These are phyloP conservation scores for Lasiurus borealis DNA, from an alignment of 2,113 vertebrate genomes.

Conservation along the genomic window DNA sequence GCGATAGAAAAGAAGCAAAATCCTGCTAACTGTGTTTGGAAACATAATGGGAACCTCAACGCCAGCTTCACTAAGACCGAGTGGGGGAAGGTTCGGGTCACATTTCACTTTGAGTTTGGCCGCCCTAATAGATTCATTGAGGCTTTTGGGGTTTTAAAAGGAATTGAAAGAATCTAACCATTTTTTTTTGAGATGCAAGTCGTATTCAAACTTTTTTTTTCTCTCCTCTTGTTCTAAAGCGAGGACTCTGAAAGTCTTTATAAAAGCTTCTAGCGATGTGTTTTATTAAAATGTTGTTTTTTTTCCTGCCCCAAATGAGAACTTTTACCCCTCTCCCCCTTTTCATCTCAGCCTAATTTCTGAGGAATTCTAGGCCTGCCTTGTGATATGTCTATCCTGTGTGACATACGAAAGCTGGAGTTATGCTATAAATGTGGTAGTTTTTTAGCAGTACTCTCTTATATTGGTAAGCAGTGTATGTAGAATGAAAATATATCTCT, in stretches of 20 bases:
- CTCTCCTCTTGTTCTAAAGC: not conserved
- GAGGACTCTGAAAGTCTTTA: not conserved
- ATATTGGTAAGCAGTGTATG: accelerated
- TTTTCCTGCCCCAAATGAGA: not conserved
- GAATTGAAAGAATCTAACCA: not conserved
- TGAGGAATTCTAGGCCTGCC: not conserved
- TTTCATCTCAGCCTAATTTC: not conserved
- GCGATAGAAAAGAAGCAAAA: not conserved
- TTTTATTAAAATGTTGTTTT: not conserved
- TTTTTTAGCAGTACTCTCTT: not conserved
- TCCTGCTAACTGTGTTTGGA: not conserved
- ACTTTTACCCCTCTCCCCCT: not conserved
- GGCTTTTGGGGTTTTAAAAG: not conserved
- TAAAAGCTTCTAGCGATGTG: not conserved
- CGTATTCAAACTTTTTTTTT: too few relatives aligned
- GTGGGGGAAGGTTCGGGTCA: not conserved
- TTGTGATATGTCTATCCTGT: not conserved
- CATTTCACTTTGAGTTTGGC: not conserved
- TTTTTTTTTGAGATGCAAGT: not conserved
- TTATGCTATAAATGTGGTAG: not conserved
- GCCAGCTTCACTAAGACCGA: accelerated
- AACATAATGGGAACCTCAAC: not conserved
- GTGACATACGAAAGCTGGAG: not conserved
- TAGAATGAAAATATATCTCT: not conserved
- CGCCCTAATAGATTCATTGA: not conserved